Evolutionary conservation across 2,888 invertebrate species (phyloP), one percentile per base, ranked within the genome.

Genomic region (Diarsia rubi): DNA sequence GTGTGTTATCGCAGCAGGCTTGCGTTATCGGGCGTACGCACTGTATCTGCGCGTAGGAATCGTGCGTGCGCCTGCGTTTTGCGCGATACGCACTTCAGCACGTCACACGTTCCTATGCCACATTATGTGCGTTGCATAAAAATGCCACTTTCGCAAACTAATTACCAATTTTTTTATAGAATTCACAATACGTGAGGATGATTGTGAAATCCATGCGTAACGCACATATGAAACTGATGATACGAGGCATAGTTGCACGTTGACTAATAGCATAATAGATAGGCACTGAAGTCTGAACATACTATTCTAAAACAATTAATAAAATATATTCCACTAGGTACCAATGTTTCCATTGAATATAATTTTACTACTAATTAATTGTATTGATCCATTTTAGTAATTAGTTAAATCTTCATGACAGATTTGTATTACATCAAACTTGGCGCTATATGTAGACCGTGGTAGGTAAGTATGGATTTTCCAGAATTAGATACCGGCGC

Each of bases 71-170:
- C 84, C 87, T 94, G 93, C 93, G 93, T 95, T 96, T 96, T 82
- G 95, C 94, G 94, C 93, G 93, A 93, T 93, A 92, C 91, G 85
- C 92, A 91, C 90, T 90, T 82, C 85, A 87, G 79, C 86, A 81
- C 87, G 85, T 87, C 89, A 92, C 95, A 94, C 94, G 94, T 94
- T 85, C 83, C 86, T 42, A 82, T 86, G 82, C 81, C 31, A 74
- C 65, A 78, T 62, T 81, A 85, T 88, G 64, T 76, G 81, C 77
- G 88, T 94, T 95, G 93, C 94, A 94, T 91, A 92, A 91, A 92
- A 90, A 88, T 89, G 84, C 87, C 71, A 94, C 93, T 95, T 96
- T 96, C 95, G 96, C 95, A 95, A 96, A 94, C 92, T 84, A 90
- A 89, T 93, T 93, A 92, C 91, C 89, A 90, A 89, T 92, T 91